Conservation (phyloP, 2,888 invertebrate species). For the Acleris sparsana region DNA sequence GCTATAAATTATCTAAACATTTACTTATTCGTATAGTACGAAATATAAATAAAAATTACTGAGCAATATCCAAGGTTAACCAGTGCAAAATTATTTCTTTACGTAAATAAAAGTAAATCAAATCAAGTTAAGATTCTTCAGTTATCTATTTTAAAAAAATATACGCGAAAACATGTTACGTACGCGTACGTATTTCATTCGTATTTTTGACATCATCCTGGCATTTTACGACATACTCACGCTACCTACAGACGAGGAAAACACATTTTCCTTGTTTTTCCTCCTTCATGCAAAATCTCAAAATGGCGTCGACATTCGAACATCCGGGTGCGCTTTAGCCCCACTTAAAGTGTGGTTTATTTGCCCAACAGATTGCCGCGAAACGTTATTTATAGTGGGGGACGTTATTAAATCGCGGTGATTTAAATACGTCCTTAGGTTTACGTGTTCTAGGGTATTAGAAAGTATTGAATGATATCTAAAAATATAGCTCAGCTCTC, state of each 20-base stretch:
- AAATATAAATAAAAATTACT: too few species aligned
- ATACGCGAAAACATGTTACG: too few species aligned
- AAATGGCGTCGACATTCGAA: slow-evolving; percentile 57
- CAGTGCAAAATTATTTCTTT: too few species aligned
- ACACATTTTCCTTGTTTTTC: slow-evolving; percentile 43
- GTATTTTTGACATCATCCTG: too few species aligned
- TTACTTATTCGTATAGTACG: too few species aligned
- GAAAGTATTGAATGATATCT: slow-evolving; percentile 13
- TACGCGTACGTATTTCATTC: too few species aligned
- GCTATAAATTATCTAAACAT: too few species aligned
- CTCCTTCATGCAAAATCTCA: slow-evolving; percentile 46
- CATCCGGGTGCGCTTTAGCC: slow-evolving; percentile 63
- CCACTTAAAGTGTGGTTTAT: slow-evolving; percentile 64
- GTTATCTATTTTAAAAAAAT: too few species aligned
- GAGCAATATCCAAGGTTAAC: too few species aligned
- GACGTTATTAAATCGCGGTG: slow-evolving; percentile 51
- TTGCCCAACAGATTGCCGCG: slow-evolving; percentile 62
- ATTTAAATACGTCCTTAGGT: slow-evolving; percentile 35
- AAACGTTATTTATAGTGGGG: slow-evolving; percentile 63
- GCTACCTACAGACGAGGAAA: neutral
- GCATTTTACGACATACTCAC: neutral
- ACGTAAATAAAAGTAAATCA: neutral
- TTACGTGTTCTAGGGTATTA: slow-evolving; percentile 20
- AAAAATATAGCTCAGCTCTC: slow-evolving; percentile 1
- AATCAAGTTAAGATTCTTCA: neutral